Evolutionary conservation across 2,797 vertebrate species (phyloP), one percentile per base, ranked within the genome.

Genomic region (Falco concolor): DNA sequence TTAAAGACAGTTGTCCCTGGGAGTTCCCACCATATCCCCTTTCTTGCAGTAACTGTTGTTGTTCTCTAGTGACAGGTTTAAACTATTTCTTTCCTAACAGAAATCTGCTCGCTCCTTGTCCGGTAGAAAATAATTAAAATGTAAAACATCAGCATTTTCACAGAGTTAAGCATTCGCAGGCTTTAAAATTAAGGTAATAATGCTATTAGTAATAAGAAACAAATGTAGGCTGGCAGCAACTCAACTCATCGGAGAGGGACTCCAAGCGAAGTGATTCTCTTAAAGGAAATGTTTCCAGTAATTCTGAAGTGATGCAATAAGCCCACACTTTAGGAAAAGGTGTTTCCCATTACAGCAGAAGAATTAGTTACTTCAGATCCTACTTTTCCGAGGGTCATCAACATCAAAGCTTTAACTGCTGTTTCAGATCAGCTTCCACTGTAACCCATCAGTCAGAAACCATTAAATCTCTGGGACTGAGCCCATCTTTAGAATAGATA

Each of bases 101-200:
- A 72, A 61, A 70, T 13, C 36, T 14, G 47, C 57, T 86, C 40
- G 4, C 70, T 63, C 74, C 53, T 80, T 44, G 14, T n/a, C 49
- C 45, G 57, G 74, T 3, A 22, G 63, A 49, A 86, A 32, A 70
- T 88, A 69, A 91, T 61, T 27, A 76, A 91, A 85, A 72, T 38
- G 42, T 14, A 18, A 69, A 70, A 54, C 59, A 10, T 44, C 28
- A 32, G 67, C 6, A 81, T 57, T 61, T 9, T 22, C 16, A 24
- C 76, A 44, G 54, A 75, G 68, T 80, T 89, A 42, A 79, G 70
- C 9, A 24, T 34, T 68, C 61, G 21, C 69, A 89, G 93, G 63
- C 70, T 94, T 27, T 80, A 92, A 91, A 95, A 67, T 86, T 13
- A 57, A 73, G 77, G 59, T 32, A 82, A 93, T 78, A 53, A 91